These are phyloP conservation scores for Agrenia bidenticulata DNA, from an alignment of 2,888 invertebrate genomes.

Conservation along the genomic window DNA sequence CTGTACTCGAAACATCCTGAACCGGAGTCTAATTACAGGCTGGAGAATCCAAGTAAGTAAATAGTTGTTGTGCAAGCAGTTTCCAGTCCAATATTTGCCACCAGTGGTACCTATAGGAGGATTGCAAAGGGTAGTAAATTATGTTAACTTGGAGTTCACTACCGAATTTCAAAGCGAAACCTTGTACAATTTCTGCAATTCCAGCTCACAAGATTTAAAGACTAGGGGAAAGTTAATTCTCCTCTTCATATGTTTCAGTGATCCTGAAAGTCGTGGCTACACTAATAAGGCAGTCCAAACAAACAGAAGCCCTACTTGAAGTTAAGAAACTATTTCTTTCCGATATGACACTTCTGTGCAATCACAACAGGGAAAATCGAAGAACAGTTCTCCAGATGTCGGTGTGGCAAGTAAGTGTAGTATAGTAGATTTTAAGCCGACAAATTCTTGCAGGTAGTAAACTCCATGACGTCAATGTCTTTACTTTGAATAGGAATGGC, in stretches of 20 bases:
- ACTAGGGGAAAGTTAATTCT: conserved; percentile 9
- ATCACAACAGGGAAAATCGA: conserved; percentile 94
- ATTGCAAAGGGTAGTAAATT: too few relatives aligned
- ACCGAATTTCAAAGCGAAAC: background rate
- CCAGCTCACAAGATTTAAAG: background rate
- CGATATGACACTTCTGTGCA: conserved; percentile 97
- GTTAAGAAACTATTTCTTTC: conserved; percentile 95
- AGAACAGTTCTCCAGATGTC: conserved; percentile 99
- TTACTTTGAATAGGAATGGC: conserved; percentile 72
- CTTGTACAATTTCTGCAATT: background rate
- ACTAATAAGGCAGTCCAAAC: conserved; percentile 92
- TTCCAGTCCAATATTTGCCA: conserved; percentile 3
- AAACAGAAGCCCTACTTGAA: conserved; percentile 83
- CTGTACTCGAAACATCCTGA: conserved; percentile 91
- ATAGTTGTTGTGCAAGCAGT: background rate
- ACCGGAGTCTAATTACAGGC: conserved; percentile 88
- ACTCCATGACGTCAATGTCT: background rate
- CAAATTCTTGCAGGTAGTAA: background rate
- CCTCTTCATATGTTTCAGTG: conserved; percentile 65
- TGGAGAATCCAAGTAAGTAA: conserved; percentile 92
- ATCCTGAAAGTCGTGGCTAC: conserved; percentile 98
- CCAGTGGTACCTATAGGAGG: background rate
- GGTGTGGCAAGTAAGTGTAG: conserved; percentile 85
- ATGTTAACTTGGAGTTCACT: background rate
- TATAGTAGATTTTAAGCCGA: background rate